Conservation (phyloP, 2,888 invertebrate species). For the Tetramorium bicarinatum region DNA sequence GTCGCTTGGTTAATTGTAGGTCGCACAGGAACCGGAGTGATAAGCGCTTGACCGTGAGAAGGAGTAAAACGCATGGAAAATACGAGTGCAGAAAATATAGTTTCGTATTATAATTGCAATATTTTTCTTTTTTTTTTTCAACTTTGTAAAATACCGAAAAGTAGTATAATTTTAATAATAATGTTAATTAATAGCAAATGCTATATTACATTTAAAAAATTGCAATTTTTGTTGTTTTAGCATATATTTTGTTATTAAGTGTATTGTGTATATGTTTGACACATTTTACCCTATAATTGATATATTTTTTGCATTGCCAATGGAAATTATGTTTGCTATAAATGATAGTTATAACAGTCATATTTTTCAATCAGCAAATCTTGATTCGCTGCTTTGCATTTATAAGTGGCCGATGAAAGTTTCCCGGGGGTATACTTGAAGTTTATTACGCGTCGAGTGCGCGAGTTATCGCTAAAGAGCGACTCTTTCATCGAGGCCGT, state of each 20-base stretch:
- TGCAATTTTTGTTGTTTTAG: background rate
- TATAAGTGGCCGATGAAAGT: constrained; percentile 5
- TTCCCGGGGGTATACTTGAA: constrained; percentile 10
- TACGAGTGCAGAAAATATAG: background rate
- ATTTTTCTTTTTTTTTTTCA: background rate
- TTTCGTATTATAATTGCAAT: background rate
- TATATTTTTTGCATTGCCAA: background rate
- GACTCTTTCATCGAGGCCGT: background rate
- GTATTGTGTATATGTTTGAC: background rate
- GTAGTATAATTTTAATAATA: background rate
- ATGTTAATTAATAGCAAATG: background rate
- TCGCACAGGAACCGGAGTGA: constrained; percentile 65
- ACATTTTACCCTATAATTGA: background rate
- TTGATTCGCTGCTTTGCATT: background rate
- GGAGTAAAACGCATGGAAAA: constrained; percentile 27
- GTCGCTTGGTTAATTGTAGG: constrained; percentile 67
- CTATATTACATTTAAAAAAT: background rate
- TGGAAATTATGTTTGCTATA: background rate
- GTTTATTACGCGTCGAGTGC: constrained; percentile 12
- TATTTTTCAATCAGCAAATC: background rate
- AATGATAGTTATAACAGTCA: background rate
- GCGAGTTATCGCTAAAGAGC: constrained; percentile 25
- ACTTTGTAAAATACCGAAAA: background rate
- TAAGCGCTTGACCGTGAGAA: constrained; percentile 61
- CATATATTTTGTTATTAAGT: background rate